A percentile compares a stretch with the other conserved stretches of the same genome.
These are phyloP conservation scores for Caenorhabditis tropicalis DNA, from an alignment of 1,140 invertebrate species.

Conservation along the genomic window DNA sequence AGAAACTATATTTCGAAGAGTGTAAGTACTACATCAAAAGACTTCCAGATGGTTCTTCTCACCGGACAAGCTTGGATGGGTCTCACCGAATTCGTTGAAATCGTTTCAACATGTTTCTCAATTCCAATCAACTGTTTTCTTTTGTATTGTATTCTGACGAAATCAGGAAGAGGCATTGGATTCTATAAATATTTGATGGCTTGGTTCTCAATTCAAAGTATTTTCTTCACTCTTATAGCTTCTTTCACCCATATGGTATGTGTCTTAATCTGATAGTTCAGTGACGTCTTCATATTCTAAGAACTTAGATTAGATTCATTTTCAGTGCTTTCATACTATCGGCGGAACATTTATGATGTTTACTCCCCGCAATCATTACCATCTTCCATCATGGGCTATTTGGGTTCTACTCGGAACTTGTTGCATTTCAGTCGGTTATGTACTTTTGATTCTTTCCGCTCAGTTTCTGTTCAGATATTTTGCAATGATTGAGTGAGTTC, in stretches of 20 bases:
- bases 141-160: neutral
- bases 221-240: neutral
- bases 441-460: neutral
- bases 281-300: neutral
- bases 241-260: neutral
- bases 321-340: neutral
- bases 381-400: slow-evolving; percentile 3
- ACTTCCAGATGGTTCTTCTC: neutral
- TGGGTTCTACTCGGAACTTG: neutral
- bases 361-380: neutral
- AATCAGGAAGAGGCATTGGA: neutral
- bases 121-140: neutral
- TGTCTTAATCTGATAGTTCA: no score
- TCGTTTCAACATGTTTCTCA: neutral
- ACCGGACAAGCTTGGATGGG: neutral
- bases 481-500: neutral
- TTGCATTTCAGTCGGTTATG: slow-evolving; percentile 7
- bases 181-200: neutral
- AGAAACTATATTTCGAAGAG: no score
- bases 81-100: neutral
- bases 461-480: neutral
- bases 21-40: no score
- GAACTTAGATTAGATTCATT: neutral
- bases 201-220: neutral
- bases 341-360: slow-evolving; percentile 24